These are phyloP conservation scores for Meriones psammophilus DNA, from an alignment of 2,797 vertebrate genomes.

Conservation along the genomic window DNA sequence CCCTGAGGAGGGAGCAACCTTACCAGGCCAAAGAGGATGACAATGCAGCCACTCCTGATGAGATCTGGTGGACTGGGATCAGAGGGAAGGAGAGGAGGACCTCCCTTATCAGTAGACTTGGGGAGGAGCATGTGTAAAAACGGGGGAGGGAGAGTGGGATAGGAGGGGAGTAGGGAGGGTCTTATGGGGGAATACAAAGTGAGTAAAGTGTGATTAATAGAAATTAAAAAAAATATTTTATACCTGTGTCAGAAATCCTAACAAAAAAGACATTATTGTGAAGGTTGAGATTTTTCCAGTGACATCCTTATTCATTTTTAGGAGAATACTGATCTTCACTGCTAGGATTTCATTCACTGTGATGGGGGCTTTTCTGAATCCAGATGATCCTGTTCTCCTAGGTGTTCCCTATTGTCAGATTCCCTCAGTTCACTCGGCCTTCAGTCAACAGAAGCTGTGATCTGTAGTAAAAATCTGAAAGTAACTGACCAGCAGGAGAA, in stretches of 20 bases:
- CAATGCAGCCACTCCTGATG: too few species aligned
- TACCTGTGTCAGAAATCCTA: background rate
- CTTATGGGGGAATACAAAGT: too few species aligned
- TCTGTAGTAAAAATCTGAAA: background rate
- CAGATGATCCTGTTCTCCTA: background rate
- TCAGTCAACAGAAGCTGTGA: background rate
- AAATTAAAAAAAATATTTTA: background rate
- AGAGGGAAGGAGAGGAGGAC: too few species aligned
- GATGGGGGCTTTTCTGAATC: background rate
- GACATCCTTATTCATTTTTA: background rate
- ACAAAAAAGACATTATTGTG: background rate
- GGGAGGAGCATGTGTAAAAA: too few species aligned
- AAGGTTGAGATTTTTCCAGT: background rate
- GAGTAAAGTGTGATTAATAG: too few species aligned
- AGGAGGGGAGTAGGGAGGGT: too few species aligned
- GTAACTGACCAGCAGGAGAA: background rate
- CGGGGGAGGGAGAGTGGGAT: too few species aligned
- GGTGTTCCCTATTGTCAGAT: background rate
- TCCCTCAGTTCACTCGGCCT: background rate
- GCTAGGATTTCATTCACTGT: background rate
- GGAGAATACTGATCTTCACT: background rate
- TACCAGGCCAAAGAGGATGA: too few species aligned
- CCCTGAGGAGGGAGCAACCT: too few species aligned
- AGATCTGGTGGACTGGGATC: too few species aligned
- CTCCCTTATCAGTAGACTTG: too few species aligned